These are phyloP conservation scores for Hyperoplus lanceolatus DNA, from an alignment of 2,797 vertebrate species.

Conservation along the genomic window DNA sequence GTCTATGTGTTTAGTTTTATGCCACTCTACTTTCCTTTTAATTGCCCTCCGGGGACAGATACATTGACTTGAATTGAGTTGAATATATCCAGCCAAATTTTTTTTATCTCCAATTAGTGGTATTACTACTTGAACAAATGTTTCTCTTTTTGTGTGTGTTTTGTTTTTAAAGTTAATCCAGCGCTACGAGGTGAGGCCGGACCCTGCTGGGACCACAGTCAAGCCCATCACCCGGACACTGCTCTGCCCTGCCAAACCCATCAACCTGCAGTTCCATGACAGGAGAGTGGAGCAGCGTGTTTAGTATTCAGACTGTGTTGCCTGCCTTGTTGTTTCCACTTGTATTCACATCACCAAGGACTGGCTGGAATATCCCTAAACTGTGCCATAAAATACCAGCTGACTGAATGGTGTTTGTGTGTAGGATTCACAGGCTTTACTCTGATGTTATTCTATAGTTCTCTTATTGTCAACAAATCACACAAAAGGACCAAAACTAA, in stretches of 20 bases:
- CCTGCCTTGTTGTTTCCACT: background rate
- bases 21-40: no score
- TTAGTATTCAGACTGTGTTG: slow-evolving; percentile 51
- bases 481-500: background rate
- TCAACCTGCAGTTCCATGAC: slow-evolving; percentile 85
- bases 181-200: slow-evolving; percentile 80
- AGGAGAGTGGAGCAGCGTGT: slow-evolving; percentile 42
- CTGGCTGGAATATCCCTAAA: slow-evolving; percentile 10
- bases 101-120: no score
- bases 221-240: slow-evolving; percentile 84
- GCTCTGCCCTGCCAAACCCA: slow-evolving; percentile 77
- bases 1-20: no score
- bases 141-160: background rate
- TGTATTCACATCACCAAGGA: slow-evolving; percentile 4
- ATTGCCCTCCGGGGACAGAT: no score
- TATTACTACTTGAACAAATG: background rate
- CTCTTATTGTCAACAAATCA: background rate
- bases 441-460: background rate
- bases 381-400: background rate
- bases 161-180: slow-evolving; percentile 77
- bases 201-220: slow-evolving; percentile 79
- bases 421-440: background rate
- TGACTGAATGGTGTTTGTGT: no score
- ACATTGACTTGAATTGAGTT: no score
- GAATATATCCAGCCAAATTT: no score